phyloP scores from a whole-genome alignment of 1,140 invertebrate genomes.

The Hycleus phaleratus region DNA sequence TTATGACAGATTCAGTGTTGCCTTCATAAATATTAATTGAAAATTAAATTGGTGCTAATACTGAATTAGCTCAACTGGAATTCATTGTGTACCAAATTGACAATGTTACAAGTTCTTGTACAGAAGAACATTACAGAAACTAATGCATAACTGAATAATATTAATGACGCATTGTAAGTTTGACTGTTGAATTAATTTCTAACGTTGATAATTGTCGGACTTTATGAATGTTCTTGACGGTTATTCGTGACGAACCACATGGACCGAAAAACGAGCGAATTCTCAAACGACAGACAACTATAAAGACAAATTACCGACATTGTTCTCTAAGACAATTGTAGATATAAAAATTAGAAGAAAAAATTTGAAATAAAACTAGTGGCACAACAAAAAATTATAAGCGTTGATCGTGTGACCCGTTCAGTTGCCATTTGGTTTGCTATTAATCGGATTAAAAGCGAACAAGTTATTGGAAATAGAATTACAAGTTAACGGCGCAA shows the following conservation, averaged over 20 bases:
- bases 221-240: no score
- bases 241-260: no score
- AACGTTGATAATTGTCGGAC: no score
- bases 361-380: no score
- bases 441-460: slow-evolving; percentile 11
- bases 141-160: slow-evolving; percentile 16
- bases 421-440: no score
- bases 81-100: slow-evolving; percentile 14
- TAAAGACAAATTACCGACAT: no score
- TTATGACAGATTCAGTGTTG: background rate
- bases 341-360: no score
- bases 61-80: slow-evolving; percentile 7
- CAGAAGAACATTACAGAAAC: slow-evolving; percentile 9
- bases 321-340: no score
- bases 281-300: no score
- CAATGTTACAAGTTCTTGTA: slow-evolving; percentile 10
- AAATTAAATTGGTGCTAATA: slow-evolving; percentile 7
- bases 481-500: slow-evolving; percentile 15
- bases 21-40: slow-evolving; percentile 14
- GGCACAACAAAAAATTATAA: no score
- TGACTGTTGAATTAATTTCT: background rate
- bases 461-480: slow-evolving; percentile 15
- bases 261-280: no score
- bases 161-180: slow-evolving; percentile 10
- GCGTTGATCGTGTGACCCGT: no score